Evolutionary conservation across 2,113 vertebrate species (phyloP).

Genomic region (Erpornis zantholeuca): DNA sequence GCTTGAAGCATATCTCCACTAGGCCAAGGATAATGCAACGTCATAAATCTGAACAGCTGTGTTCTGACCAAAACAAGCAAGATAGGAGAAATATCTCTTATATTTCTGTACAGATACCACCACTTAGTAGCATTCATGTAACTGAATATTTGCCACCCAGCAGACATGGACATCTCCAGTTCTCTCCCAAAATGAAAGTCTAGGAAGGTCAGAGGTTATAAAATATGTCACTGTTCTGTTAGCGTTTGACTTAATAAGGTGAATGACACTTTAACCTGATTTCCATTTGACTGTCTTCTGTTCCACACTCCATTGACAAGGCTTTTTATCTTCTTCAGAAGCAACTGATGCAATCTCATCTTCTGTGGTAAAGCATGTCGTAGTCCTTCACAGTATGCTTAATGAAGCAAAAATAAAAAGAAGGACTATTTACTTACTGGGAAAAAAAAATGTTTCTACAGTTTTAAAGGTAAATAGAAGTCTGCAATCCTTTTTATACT

Average conservation of each 20-base stretch:
- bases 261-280: background rate
- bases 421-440: background rate
- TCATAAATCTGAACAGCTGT: background rate
- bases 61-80: background rate
- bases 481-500: background rate
- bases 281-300: background rate
- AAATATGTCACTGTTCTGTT: background rate
- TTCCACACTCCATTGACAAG: background rate
- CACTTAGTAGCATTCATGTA: background rate
- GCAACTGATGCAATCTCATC: background rate
- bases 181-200: background rate
- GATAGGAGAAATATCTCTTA: background rate
- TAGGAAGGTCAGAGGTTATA: background rate
- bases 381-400: conserved; percentile 15
- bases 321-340: background rate
- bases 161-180: background rate
- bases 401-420: conserved; percentile 23
- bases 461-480: background rate
- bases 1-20: background rate
- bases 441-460: background rate
- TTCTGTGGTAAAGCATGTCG: background rate
- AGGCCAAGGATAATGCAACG: background rate
- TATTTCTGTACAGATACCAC: background rate
- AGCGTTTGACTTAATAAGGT: background rate
- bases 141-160: background rate